A percentile compares a stretch with the other conserved stretches of the same genome.
phyloP scores from a whole-genome alignment of 2,113 vertebrate species.

The Hypanus sabinus region DNA sequence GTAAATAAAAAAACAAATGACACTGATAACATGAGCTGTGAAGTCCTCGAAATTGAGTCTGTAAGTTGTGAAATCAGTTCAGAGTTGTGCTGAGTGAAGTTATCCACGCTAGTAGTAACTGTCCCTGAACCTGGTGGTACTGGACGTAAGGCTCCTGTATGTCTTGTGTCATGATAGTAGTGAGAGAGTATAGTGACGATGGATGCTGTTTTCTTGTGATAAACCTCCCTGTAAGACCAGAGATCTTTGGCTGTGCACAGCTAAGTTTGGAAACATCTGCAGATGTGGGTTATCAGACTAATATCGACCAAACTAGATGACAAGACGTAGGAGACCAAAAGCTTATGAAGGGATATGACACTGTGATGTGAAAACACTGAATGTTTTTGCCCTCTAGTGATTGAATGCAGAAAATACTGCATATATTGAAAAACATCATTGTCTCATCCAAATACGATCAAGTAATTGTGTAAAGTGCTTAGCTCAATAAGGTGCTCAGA shows the following conservation, averaged over 20 bases:
- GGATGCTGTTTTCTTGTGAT: too few relatives aligned
- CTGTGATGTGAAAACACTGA: not conserved
- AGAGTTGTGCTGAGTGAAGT: too few relatives aligned
- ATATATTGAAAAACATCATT: not conserved
- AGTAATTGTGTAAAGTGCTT: not conserved
- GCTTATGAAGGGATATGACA: not conserved
- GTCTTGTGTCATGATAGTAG: too few relatives aligned
- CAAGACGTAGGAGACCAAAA: not conserved
- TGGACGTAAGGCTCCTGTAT: too few relatives aligned
- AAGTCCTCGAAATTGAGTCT: too few relatives aligned
- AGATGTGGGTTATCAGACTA: not conserved
- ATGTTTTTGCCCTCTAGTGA: slow-evolving; percentile 37
- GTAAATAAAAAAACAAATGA: too few relatives aligned
- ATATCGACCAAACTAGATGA: not conserved
- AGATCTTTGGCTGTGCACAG: not conserved
- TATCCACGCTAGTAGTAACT: too few relatives aligned
- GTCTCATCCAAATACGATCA: not conserved
- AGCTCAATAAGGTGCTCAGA: not conserved
- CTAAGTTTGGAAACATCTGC: not conserved
- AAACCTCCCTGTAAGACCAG: too few relatives aligned
- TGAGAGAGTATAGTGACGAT: too few relatives aligned
- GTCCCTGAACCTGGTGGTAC: too few relatives aligned
- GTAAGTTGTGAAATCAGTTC: too few relatives aligned
- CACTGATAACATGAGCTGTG: too few relatives aligned
- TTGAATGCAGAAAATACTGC: slow-evolving; percentile 8